Conservation (phyloP, 2,797 vertebrate species). For the Uromys caudimaculatus region DNA sequence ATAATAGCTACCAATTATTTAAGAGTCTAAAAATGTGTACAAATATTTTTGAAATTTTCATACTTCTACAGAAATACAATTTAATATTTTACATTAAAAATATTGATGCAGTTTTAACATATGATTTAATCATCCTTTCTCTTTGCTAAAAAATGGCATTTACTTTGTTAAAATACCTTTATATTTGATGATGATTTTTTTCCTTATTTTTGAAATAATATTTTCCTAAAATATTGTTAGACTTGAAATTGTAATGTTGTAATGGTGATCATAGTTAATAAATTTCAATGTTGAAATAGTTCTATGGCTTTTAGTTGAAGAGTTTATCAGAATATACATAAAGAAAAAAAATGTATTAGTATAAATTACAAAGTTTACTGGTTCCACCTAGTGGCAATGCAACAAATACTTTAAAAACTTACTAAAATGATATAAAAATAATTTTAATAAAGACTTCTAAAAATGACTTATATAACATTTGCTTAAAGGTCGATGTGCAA, state of each 20-base stretch:
- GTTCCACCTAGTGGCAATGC: constrained; percentile 86
- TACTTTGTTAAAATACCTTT: not conserved
- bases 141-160: not conserved
- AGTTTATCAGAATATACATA: not conserved
- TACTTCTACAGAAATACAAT: constrained; percentile 46
- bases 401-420: constrained; percentile 31
- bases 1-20: not conserved
- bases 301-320: constrained; percentile 42
- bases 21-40: not conserved
- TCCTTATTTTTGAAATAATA: constrained; percentile 1
- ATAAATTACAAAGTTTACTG: constrained; percentile 82
- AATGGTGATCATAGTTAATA: not conserved
- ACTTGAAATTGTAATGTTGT: constrained; percentile 54
- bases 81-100: not conserved
- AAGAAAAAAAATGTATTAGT: not conserved
- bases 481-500: not conserved
- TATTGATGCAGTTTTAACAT: constrained; percentile 16
- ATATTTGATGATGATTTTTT: not conserved
- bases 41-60: not conserved
- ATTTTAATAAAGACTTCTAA: constrained; percentile 27
- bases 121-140: not conserved
- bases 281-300: constrained; percentile 26
- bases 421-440: not conserved
- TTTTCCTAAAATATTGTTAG: not conserved
- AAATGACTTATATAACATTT: not conserved